Conservation (phyloP, 2,113 vertebrate genomes). For the Caretta caretta region DNA sequence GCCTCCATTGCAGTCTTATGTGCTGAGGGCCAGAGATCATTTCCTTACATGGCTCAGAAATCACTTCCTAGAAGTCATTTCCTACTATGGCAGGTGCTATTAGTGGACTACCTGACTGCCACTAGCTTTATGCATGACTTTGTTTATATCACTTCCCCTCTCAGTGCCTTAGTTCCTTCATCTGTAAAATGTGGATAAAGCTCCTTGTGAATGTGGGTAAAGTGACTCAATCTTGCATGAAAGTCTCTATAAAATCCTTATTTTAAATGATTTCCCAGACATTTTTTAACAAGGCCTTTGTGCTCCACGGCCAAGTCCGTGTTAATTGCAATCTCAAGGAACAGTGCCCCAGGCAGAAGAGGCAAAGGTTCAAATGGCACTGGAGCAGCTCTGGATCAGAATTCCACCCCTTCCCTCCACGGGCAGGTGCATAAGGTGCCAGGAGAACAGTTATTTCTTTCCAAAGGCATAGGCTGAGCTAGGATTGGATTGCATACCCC, state of each 20-base stretch:
- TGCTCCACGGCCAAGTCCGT: neutral
- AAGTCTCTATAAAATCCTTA: neutral
- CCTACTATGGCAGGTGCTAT: constrained; percentile 6
- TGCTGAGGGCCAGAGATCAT: neutral
- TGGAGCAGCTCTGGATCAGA: neutral
- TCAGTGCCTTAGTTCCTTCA: neutral
- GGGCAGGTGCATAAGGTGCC: neutral
- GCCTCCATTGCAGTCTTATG: neutral
- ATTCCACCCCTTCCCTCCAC: neutral
- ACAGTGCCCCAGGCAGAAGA: neutral
- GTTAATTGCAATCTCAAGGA: neutral
- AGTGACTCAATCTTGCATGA: neutral
- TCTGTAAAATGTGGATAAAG: neutral
- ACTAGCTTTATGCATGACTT: neutral
- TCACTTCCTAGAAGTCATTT: constrained; percentile 40
- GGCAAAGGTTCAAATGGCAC: neutral
- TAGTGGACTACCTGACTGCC: neutral
- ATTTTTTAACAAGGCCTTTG: neutral
- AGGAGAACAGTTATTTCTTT: neutral
- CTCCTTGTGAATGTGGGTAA: neutral
- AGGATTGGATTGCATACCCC: neutral
- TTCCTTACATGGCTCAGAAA: constrained; percentile 15
- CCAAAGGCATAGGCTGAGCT: neutral
- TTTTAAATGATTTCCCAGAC: neutral
- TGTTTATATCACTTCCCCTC: neutral